phyloP scores from a whole-genome alignment of 2,797 vertebrate species.

The Pelobates cultripes region DNA sequence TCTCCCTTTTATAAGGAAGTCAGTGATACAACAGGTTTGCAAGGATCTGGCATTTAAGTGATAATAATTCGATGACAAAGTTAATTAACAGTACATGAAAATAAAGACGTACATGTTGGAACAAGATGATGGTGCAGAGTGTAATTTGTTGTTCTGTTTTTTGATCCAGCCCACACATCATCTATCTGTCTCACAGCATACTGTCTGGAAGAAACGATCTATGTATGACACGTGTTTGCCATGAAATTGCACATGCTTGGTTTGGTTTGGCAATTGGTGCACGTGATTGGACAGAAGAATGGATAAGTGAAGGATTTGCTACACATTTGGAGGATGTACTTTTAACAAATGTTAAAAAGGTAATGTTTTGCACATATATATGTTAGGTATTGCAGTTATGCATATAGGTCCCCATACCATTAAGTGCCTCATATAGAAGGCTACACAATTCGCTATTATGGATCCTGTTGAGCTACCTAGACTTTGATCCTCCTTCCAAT shows the following conservation, averaged over 20 bases:
- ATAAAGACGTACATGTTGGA: slow-evolving; percentile 58
- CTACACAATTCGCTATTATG: too few species aligned
- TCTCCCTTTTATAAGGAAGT: background rate
- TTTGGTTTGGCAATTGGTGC: slow-evolving; percentile 94
- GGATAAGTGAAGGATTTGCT: slow-evolving; percentile 97
- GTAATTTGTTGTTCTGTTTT: slow-evolving; percentile 56
- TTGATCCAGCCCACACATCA: slow-evolving; percentile 87
- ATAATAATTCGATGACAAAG: slow-evolving; percentile 69
- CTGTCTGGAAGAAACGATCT: slow-evolving; percentile 74
- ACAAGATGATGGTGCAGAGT: slow-evolving; percentile 54
- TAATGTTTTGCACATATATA: slow-evolving; percentile 58
- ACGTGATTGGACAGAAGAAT: slow-evolving; percentile 95
- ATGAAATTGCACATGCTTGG: slow-evolving; percentile 96
- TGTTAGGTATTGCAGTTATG: too few species aligned
- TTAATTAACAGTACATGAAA: slow-evolving; percentile 60
- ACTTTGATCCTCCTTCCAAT: too few species aligned
- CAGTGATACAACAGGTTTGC: slow-evolving; percentile 49
- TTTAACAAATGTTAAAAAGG: slow-evolving; percentile 88
- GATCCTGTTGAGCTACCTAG: too few species aligned
- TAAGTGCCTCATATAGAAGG: too few species aligned
- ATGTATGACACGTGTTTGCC: slow-evolving; percentile 89
- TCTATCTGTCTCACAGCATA: slow-evolving; percentile 93
- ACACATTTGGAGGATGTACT: slow-evolving; percentile 92
- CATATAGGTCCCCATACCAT: too few species aligned
- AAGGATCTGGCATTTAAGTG: slow-evolving; percentile 64